A percentile compares a stretch with the other conserved stretches of the same genome.
These are phyloP conservation scores for Mythimna pallens DNA, from an alignment of 2,888 invertebrate species.

Conservation along the genomic window DNA sequence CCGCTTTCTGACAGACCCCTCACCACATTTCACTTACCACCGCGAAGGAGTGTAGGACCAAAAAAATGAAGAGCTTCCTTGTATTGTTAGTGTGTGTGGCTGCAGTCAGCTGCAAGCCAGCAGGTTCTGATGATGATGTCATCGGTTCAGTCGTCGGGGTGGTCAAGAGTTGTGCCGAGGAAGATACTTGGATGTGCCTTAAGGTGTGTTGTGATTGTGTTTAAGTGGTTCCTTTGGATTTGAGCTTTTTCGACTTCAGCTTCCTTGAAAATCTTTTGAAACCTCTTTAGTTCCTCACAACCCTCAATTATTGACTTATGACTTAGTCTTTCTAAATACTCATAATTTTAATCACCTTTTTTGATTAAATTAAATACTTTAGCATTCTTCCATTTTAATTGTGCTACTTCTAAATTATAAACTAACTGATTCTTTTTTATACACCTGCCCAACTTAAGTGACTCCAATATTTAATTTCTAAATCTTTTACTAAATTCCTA, in stretches of 20 bases:
- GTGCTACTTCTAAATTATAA: not conserved
- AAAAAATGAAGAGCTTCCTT: slow-evolving; percentile 86
- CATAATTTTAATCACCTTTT: not conserved
- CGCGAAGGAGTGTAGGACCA: slow-evolving; percentile 72
- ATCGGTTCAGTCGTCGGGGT: slow-evolving; percentile 92
- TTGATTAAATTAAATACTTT: not conserved
- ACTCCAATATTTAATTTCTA: not conserved
- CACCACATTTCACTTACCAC: slow-evolving; percentile 84
- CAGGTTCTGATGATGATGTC: slow-evolving; percentile 89
- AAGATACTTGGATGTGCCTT: slow-evolving; percentile 93
- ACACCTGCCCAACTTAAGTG: not conserved
- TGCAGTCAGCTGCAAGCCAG: slow-evolving; percentile 85
- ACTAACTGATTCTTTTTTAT: not conserved
- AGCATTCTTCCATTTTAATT: not conserved
- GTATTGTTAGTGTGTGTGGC: slow-evolving; percentile 88
- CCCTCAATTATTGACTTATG: not conserved
- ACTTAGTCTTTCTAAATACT: not conserved
- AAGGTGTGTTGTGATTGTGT: slow-evolving; percentile 91
- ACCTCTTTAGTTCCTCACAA: not conserved
- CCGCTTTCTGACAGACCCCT: slow-evolving; percentile 78
- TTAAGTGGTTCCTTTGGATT: slow-evolving; percentile 59
- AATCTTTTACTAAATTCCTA: not conserved
- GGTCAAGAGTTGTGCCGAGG: slow-evolving; percentile 93
- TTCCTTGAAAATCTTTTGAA: not conserved
- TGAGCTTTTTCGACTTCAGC: slow-evolving; percentile 5